Percentiles rank a stretch among this genome's conserved stretches.
These are phyloP conservation scores for Leptobrachium leishanense DNA, from an alignment of 2,113 vertebrate genomes.

Conservation along the genomic window DNA sequence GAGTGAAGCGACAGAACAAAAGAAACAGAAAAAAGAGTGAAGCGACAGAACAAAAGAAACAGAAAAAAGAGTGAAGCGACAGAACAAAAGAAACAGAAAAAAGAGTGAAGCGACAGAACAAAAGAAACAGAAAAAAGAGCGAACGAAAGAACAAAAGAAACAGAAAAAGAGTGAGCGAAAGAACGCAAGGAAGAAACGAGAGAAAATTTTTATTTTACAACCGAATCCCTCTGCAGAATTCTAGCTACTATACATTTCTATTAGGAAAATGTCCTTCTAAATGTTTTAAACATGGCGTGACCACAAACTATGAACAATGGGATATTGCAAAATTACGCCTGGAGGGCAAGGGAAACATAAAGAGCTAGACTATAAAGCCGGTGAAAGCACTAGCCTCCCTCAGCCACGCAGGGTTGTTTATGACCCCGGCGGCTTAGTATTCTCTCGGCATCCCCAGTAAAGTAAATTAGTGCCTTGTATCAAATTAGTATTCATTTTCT, in stretches of 20 bases:
- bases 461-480: conserved; percentile 68
- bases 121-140: too few relatives aligned
- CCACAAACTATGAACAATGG: not conserved
- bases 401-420: not conserved
- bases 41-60: too few relatives aligned
- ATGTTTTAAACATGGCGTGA: not conserved
- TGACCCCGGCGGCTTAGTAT: conserved; percentile 58
- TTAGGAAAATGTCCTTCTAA: not conserved
- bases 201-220: not conserved
- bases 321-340: not conserved
- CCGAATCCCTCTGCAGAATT: not conserved
- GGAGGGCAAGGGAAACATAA: not conserved
- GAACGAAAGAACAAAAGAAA: too few relatives aligned
- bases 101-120: too few relatives aligned
- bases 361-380: not conserved
- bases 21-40: too few relatives aligned
- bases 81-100: too few relatives aligned
- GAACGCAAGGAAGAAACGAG: too few relatives aligned
- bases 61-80: too few relatives aligned
- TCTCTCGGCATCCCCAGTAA: conserved; percentile 70
- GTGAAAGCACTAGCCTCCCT: not conserved
- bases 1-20: too few relatives aligned
- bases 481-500: conserved; percentile 74
- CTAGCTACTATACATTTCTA: not conserved
- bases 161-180: too few relatives aligned